Evolutionary conservation across 1,140 invertebrate species (phyloP).

Genomic region (Eumaeus atala): DNA sequence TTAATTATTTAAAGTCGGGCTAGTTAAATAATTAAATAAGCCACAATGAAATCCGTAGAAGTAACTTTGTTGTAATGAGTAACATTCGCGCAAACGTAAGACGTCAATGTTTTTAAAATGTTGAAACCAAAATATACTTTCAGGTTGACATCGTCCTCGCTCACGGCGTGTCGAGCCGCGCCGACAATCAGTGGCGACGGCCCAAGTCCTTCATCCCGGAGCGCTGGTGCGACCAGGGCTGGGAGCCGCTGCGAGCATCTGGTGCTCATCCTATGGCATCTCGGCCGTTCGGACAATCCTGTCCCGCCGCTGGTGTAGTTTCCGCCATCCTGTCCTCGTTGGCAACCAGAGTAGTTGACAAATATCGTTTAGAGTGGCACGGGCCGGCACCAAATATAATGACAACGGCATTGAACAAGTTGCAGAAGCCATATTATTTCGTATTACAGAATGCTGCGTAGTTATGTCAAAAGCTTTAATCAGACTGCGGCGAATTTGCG

Average conservation of each 20-base stretch:
- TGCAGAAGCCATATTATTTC: constrained; percentile 56
- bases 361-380: constrained; percentile 62
- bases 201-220: constrained; percentile 57
- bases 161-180: constrained; percentile 53
- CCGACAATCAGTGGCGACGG: constrained; percentile 50
- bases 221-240: constrained; percentile 49
- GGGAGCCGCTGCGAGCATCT: constrained; percentile 44
- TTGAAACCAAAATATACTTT: neutral
- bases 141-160: constrained; percentile 65
- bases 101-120: too few species aligned
- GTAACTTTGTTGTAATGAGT: too few species aligned
- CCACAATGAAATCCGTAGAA: too few species aligned
- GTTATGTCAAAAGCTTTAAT: too few species aligned
- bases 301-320: constrained; percentile 43
- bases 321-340: constrained; percentile 39
- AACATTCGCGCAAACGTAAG: too few species aligned
- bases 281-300: constrained; percentile 48
- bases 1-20: too few species aligned
- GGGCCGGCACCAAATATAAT: constrained; percentile 42
- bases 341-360: constrained; percentile 40
- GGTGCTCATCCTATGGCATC: constrained; percentile 48
- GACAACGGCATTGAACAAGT: constrained; percentile 46
- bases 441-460: constrained; percentile 50
- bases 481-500: too few species aligned
- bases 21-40: too few species aligned